These are phyloP conservation scores for Anorthoa munda DNA, from an alignment of 2,888 invertebrate genomes.

Conservation along the genomic window DNA sequence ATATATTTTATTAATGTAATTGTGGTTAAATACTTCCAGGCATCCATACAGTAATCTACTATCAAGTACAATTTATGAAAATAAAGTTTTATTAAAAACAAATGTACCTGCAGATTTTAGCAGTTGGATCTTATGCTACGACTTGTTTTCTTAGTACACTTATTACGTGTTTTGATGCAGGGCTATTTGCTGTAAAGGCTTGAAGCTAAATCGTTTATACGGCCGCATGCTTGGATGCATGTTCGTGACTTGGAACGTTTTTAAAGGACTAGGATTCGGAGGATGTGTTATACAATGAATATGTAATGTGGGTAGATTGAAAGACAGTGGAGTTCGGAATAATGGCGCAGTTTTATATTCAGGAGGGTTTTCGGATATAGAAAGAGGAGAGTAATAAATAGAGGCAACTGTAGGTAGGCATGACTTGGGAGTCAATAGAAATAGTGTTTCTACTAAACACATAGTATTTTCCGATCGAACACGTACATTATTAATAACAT, in stretches of 20 bases:
- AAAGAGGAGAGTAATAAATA: conserved; percentile 49
- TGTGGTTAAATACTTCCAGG: too few relatives aligned
- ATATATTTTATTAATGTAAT: too few relatives aligned
- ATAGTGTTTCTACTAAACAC: conserved; percentile 5
- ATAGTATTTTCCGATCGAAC: neutral
- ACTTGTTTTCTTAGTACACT: conserved; percentile 70
- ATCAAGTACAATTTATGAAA: too few relatives aligned
- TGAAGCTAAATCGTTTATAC: conserved; percentile 70
- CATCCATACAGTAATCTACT: too few relatives aligned
- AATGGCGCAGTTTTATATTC: conserved; percentile 54
- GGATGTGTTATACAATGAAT: conserved; percentile 63
- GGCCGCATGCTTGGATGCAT: conserved; percentile 60
- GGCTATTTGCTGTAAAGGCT: conserved; percentile 67
- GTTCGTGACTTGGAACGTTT: conserved; percentile 67
- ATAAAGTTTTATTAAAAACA: too few relatives aligned
- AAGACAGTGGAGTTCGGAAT: conserved; percentile 64
- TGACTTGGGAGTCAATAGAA: conserved; percentile 33
- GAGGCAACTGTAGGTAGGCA: conserved; percentile 33
- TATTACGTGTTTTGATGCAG: conserved; percentile 67
- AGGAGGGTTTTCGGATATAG: conserved; percentile 47
- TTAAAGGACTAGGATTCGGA: conserved; percentile 58
- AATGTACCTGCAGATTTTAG: too few relatives aligned
- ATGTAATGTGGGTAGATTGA: conserved; percentile 65
- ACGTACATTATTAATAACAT: too few relatives aligned
- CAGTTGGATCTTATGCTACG: neutral